A percentile compares a stretch with the other conserved stretches of the same genome.
These are phyloP conservation scores for Synaphobranchus kaupii DNA, from an alignment of 2,797 vertebrate genomes.

Conservation along the genomic window DNA sequence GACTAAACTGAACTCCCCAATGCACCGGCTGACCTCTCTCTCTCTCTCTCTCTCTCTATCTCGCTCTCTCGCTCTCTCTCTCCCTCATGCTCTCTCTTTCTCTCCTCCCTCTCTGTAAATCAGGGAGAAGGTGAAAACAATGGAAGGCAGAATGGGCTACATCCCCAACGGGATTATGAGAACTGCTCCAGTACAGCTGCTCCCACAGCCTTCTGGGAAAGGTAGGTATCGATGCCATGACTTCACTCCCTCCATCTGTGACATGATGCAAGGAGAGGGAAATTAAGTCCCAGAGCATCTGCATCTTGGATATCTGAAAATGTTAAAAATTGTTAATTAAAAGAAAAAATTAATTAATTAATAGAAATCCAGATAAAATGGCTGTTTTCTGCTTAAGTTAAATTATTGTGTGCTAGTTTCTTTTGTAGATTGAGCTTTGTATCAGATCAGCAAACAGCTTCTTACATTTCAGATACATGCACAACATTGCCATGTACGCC, in stretches of 20 bases:
- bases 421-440: neutral
- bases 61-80: neutral
- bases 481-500: neutral
- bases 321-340: too few relatives aligned
- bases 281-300: neutral
- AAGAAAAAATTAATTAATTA: neutral
- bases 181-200: neutral
- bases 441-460: neutral
- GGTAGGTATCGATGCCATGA: conserved; percentile 47
- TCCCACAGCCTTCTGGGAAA: conserved; percentile 48
- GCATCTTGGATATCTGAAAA: too few relatives aligned
- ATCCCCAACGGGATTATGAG: conserved; percentile 55
- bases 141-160: conserved; percentile 29
- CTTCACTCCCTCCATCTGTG: neutral
- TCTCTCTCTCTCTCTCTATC: neutral
- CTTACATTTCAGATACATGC: neutral
- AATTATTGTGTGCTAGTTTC: neutral
- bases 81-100: too few relatives aligned
- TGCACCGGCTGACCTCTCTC: neutral
- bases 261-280: neutral
- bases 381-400: neutral
- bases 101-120: neutral
- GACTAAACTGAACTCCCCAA: neutral
- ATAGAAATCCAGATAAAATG: neutral
- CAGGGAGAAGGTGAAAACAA: conserved; percentile 57